These are phyloP conservation scores for Ophion costatus DNA, from an alignment of 2,888 invertebrate genomes.

Conservation along the genomic window DNA sequence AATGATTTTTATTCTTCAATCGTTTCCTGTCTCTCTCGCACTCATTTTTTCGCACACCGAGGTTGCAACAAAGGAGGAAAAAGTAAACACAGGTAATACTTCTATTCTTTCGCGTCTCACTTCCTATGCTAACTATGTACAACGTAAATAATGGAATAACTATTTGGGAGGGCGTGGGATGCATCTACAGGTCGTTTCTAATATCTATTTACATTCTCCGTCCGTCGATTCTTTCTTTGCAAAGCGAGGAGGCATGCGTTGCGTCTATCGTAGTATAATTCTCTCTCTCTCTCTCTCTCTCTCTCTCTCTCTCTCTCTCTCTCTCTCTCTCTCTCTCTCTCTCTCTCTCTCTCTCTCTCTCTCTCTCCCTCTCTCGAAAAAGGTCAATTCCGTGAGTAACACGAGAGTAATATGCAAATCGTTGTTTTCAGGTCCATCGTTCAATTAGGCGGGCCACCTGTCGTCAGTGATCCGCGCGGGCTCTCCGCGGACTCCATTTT, in stretches of 20 bases:
- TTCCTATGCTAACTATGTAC: constrained; percentile 65
- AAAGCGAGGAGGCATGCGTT: constrained; percentile 44
- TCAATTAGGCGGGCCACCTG: constrained; percentile 36
- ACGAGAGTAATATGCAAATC: constrained; percentile 26
- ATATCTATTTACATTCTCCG: constrained; percentile 68
- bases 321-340: background rate
- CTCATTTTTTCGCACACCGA: constrained; percentile 6
- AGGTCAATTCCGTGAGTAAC: constrained; percentile 7
- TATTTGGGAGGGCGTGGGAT: constrained; percentile 42
- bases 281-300: background rate
- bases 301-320: background rate
- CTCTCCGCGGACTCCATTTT: too few relatives aligned
- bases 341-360: background rate
- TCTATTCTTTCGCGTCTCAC: constrained; percentile 46
- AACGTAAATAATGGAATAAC: constrained; percentile 66
- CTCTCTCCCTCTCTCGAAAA: background rate
- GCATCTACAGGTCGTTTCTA: constrained; percentile 73
- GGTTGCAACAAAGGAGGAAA: background rate
- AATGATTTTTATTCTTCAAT: constrained; percentile 48
- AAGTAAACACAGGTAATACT: constrained; percentile 63
- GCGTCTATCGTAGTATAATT: background rate
- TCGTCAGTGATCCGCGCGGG: too few relatives aligned
- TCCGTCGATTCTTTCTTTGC: constrained; percentile 22
- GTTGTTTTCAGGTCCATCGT: constrained; percentile 39
- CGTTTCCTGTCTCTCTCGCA: background rate